Percentiles rank a stretch among this genome's conserved stretches.
Evolutionary conservation across 2,113 vertebrate species (phyloP).

Genomic region (human (Homo sapiens)): GRCh38 chr11:90661501-90662000

Average conservation of each 20-base stretch:
- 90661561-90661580: not conserved
- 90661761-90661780: slow-evolving; percentile 14
- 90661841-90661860: slow-evolving; percentile 39
- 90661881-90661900: not conserved
- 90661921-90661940: slow-evolving; percentile 9
- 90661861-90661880: slow-evolving; percentile 42
- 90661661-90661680: not conserved
- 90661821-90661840: slow-evolving; percentile 71
- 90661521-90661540: not conserved
- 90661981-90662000: not conserved
- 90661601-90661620: not conserved
- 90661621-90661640: not conserved
- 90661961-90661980: not conserved
- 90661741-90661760: slow-evolving; percentile 58
- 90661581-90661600: slow-evolving; percentile 33
- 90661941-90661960: not conserved
- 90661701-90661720: slow-evolving; percentile 63
- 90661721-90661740: slow-evolving; percentile 62
- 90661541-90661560: not conserved
- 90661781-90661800: slow-evolving; percentile 30
- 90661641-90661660: not conserved
- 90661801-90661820: slow-evolving; percentile 44
- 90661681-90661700: slow-evolving; percentile 53
- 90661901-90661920: not conserved
- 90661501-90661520: not conserved